phyloP scores from a whole-genome alignment of 2,888 invertebrate genomes.

The Amblyjoppa fuscipennis region DNA sequence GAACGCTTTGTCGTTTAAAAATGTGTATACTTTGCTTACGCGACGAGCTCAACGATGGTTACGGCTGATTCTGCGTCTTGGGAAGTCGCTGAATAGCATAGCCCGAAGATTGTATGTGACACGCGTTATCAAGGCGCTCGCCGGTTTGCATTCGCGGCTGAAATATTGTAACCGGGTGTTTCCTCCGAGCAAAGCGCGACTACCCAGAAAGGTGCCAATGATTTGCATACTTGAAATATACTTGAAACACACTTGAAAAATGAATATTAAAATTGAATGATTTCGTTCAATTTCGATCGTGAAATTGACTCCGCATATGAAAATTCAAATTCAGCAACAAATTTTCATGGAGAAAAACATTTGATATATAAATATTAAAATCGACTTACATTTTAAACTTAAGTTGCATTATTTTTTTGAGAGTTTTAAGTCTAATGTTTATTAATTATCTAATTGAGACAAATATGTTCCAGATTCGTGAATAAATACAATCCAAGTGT shows the following conservation, averaged over 20 bases:
- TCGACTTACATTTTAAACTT: too few species aligned
- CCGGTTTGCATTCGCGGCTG: conserved; percentile 10
- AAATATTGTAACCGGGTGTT: conserved; percentile 18
- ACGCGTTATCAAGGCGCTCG: conserved; percentile 26
- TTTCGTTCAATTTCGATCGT: not conserved
- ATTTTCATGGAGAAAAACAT: too few species aligned
- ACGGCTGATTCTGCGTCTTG: conserved; percentile 12
- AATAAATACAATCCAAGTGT: too few species aligned
- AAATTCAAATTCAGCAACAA: not conserved
- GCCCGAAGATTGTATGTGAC: conserved; percentile 7
- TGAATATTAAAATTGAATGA: too few species aligned
- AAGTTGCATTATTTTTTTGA: too few species aligned
- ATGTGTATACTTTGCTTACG: not conserved
- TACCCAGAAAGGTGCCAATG: not conserved
- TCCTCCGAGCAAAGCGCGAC: not conserved
- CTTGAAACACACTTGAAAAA: too few species aligned
- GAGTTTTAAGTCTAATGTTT: too few species aligned
- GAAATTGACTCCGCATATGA: not conserved
- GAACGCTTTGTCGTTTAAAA: conserved; percentile 18
- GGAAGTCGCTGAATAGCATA: conserved; percentile 7
- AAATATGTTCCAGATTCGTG: too few species aligned
- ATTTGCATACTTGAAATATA: not conserved
- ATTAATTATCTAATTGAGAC: too few species aligned
- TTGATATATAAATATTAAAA: too few species aligned
- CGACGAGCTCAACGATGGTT: conserved; percentile 3